Evolutionary conservation across 2,797 vertebrate species (phyloP).

Genomic region (Pangasius sanitwongsei): DNA sequence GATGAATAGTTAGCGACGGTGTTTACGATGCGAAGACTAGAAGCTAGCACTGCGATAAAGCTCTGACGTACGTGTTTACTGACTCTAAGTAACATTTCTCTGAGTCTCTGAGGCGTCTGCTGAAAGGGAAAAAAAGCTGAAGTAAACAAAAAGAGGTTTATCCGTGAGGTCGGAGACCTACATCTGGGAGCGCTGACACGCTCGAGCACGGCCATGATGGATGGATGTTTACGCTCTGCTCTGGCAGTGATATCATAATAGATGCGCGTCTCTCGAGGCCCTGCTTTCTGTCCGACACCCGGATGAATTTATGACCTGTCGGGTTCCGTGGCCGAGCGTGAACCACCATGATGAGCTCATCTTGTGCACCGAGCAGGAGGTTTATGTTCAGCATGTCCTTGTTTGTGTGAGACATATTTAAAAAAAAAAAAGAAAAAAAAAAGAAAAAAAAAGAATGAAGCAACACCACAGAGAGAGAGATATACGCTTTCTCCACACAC

Average conservation of each 20-base stretch:
- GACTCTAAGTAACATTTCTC: background rate
- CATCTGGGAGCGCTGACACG: conserved; percentile 5
- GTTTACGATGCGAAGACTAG: background rate
- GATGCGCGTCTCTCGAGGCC: conserved; percentile 44
- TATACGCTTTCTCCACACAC: background rate
- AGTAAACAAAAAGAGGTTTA: background rate
- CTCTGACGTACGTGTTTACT: background rate
- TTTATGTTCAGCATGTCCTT: background rate
- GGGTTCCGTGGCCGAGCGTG: background rate
- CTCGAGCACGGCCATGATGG: conserved; percentile 42
- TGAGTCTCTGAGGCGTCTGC: background rate
- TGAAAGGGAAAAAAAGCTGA: background rate
- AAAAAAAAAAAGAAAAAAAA: too few relatives aligned
- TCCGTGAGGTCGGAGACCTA: background rate
- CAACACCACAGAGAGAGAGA: background rate
- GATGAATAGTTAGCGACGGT: background rate
- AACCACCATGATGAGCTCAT: conserved; percentile 27
- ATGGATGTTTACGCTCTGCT: conserved; percentile 52
- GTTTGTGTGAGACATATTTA: background rate
- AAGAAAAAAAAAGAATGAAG: background rate
- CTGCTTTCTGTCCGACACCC: conserved; percentile 44
- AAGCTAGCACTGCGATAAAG: too few relatives aligned
- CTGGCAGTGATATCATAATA: conserved; percentile 55
- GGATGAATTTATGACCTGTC: conserved; percentile 51
- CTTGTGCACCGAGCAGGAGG: background rate